Evolutionary conservation across 1,140 invertebrate species (phyloP).

Genomic region (Hyphantria cunea): DNA sequence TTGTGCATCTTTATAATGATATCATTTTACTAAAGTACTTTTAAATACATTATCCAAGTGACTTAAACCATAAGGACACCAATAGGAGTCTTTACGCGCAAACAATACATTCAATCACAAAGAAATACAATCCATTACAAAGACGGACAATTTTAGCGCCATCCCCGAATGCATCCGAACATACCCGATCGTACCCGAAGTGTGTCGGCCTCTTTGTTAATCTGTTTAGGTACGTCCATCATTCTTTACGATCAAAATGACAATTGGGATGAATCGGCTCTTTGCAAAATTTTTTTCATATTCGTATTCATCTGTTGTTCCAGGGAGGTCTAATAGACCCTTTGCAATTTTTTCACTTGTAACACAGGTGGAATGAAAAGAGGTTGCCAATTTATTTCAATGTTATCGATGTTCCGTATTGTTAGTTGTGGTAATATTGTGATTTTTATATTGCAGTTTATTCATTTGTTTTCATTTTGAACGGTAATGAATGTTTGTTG

Average conservation of each 20-base stretch:
- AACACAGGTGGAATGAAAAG: slow-evolving; percentile 47
- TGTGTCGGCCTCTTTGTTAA: slow-evolving; percentile 36
- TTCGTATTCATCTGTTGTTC: slow-evolving; percentile 59
- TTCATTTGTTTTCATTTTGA: no score
- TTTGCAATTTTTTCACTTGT: slow-evolving; percentile 48
- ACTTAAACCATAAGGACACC: no score
- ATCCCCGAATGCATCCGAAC: slow-evolving; percentile 25
- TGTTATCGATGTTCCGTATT: slow-evolving; percentile 20
- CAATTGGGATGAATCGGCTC: slow-evolving; percentile 46
- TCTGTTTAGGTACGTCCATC: slow-evolving; percentile 43
- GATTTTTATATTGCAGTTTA: slow-evolving; percentile 1
- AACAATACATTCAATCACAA: no score
- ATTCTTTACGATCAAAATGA: slow-evolving; percentile 51
- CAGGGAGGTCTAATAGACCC: slow-evolving; percentile 51
- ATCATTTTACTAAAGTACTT: no score
- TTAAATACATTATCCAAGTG: no score
- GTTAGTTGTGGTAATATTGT: slow-evolving; percentile 16
- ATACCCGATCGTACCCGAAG: slow-evolving; percentile 16
- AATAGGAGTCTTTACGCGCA: no score
- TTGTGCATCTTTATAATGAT: no score
- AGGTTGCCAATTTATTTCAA: slow-evolving; percentile 27
- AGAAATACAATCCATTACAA: no score
- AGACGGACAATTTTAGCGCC: slow-evolving; percentile 32
- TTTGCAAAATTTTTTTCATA: slow-evolving; percentile 55
- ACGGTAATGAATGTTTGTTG: no score